Evolutionary conservation across 2,797 vertebrate genomes (phyloP).

Genomic region (Etheostoma perlongum): DNA sequence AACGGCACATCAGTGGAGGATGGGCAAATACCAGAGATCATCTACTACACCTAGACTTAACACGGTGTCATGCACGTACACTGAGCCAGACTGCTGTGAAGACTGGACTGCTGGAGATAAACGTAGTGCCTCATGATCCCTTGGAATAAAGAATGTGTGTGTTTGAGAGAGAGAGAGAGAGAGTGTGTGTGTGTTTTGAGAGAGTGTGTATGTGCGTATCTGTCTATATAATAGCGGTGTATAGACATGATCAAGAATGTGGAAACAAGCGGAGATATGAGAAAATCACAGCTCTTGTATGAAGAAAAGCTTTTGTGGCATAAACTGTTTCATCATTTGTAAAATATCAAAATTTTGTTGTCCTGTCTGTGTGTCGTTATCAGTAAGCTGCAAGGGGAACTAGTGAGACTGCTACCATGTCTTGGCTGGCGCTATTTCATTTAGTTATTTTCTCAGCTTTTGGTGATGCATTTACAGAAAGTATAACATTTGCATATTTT

Average conservation of each 20-base stretch:
- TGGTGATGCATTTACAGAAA: constrained; percentile 48
- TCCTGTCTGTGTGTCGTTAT: constrained; percentile 37
- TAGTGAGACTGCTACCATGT: constrained; percentile 26
- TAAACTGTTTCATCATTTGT: constrained; percentile 36
- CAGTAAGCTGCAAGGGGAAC: constrained; percentile 41
- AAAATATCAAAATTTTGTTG: constrained; percentile 45
- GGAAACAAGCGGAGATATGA: constrained; percentile 12
- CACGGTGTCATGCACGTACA: constrained; percentile 47
- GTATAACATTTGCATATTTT: constrained; percentile 55
- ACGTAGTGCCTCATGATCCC: constrained; percentile 69
- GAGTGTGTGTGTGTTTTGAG: neutral
- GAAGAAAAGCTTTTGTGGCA: constrained; percentile 7
- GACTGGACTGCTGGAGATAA: constrained; percentile 63
- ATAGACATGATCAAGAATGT: constrained; percentile 46
- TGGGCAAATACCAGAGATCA: constrained; percentile 98
- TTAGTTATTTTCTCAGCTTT: constrained; percentile 41
- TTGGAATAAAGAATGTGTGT: constrained; percentile 57
- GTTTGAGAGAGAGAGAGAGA: neutral
- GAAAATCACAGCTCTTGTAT: neutral
- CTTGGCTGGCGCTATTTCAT: constrained; percentile 42
- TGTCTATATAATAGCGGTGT: constrained; percentile 42
- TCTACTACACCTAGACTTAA: constrained; percentile 93
- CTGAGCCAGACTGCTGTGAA: constrained; percentile 56
- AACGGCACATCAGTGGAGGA: constrained; percentile 98
- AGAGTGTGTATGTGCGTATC: neutral